Evolutionary conservation across 2,113 vertebrate species (phyloP), one percentile per base, ranked within the genome.

Genomic region (Scopus umbretta): DNA sequence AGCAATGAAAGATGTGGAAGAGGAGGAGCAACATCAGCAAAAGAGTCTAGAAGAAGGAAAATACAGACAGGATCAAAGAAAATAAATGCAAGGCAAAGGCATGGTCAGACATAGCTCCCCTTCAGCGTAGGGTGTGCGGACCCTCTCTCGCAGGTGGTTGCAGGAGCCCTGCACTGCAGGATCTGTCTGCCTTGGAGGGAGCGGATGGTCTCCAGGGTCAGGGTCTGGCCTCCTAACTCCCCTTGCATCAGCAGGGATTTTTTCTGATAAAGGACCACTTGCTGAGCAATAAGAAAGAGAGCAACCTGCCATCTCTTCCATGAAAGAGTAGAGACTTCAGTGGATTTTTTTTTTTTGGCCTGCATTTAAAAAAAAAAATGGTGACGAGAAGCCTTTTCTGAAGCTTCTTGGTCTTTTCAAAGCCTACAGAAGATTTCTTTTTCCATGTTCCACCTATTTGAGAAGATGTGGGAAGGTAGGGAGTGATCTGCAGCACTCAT

Each of bases 381-480:
- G 22, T 42, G 52, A 49, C 1, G 5, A 82, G 88, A 88, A 88
- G 11, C 62, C 13, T 83, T 90, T 94, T 93, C 45, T 93, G 79
- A 82, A 93, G 38, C 6, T 9, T 65, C 45, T 83, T 66, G 43
- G 45, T 88, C 71, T 95, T 94, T 90, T 92, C 75, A 88, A 91
- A 95, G 62, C 58, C 67, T 66, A 29, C 2, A 1, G 55, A 88
- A 71, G 58, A 63, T 88, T 83, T 73, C 49, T 88, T 73, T 86
- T 88, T 50, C 17, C 50, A 11, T 36, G 16, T 96, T 90, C 82
- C 50, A 88, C 59, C 67, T 88, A 8, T 94, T 38, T 92, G 79
- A 88, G 94, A 90, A 78, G 67, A 82, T 73, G 72, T 92, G 76
- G 92, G 91, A 91, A 92, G 88, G 62, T 20, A 70, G 70, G n/a